Base-by-base conservation (phyloP, 2,113 vertebrate species). In the Festucalex cinctus region DNA sequence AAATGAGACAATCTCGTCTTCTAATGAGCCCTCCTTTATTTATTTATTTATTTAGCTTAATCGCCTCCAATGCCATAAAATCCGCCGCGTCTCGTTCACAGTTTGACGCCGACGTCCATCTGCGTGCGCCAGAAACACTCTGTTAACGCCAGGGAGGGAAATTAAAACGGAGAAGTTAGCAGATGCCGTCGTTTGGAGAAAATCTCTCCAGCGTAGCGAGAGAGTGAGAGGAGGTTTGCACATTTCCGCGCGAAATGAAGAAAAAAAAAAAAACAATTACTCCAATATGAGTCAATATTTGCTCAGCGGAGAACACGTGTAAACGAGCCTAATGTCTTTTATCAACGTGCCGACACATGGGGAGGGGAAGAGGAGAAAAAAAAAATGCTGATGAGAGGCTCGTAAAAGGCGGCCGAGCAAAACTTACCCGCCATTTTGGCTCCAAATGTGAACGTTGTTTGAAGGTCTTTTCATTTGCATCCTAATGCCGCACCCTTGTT, bases 401-500 rank as follows among this genome's bases (percentile, higher is more conserved):
- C 87, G 68, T 87, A 77, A 89, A 91, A 68, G 85, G 84, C 89
- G 87, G 81, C 73, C 84, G 80, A 80, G 90, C 84, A 87, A 82
- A 90, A 88, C 81, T 82, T 85, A 79, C 71, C 83, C 73, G 73
- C 73, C 78, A 76, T 74, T 84, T 77, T 77, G 69, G 80, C 87
- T 82, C 71, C 66, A 39, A 20, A 88, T 86, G 86, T 69, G 64
- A 88, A 80, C 68, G 79, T 65, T 76, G 86, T 88, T 74, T 81
- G 76, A 83, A 78, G 84, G 80, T 85, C 85, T 89, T 88, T 51
- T 90, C 85, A 90, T 91, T 92, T 92, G 86, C 90, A 88, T 88
- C 84, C 78, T 78, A 83, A 88, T 86, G 86, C 79, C 49, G 44
- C 75, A 74, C 77, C 84, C 85, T 89, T 90, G 83, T 89, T 90